phyloP scores from a whole-genome alignment of 2,113 vertebrate genomes.

The Lepidothrix coronata region DNA sequence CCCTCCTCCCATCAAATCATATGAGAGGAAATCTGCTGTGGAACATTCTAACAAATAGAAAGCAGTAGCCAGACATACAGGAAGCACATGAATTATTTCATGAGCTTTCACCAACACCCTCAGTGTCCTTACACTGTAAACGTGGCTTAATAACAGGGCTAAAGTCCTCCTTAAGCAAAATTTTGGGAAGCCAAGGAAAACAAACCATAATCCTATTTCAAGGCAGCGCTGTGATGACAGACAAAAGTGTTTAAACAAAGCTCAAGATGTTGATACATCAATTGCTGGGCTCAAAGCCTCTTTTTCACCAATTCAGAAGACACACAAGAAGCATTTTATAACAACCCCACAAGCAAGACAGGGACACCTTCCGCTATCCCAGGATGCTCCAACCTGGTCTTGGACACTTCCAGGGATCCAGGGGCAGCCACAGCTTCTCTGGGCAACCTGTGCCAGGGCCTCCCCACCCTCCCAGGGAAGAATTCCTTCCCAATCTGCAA shows the following conservation, averaged over 20 bases:
- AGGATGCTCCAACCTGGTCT: background rate
- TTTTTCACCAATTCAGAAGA: background rate
- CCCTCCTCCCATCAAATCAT: background rate
- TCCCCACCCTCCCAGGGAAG: background rate
- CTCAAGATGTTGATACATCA: background rate
- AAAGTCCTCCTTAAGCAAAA: background rate
- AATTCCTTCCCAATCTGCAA: background rate
- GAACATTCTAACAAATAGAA: background rate
- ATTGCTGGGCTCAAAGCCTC: background rate
- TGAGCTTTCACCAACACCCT: background rate
- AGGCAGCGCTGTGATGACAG: background rate
- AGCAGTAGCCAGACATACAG: background rate
- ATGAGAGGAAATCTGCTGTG: background rate
- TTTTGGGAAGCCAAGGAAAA: background rate
- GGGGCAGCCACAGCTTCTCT: background rate
- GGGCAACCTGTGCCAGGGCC: background rate
- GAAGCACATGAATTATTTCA: background rate
- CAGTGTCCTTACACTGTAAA: background rate
- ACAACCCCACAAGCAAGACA: background rate
- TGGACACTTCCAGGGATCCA: background rate
- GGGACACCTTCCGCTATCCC: background rate
- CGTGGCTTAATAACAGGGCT: background rate
- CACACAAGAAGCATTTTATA: background rate
- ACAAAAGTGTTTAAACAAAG: slow-evolving; percentile 27
- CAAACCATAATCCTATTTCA: slow-evolving; percentile 19